Conservation (phyloP, 2,888 invertebrate genomes). For the Netelia melanura region DNA sequence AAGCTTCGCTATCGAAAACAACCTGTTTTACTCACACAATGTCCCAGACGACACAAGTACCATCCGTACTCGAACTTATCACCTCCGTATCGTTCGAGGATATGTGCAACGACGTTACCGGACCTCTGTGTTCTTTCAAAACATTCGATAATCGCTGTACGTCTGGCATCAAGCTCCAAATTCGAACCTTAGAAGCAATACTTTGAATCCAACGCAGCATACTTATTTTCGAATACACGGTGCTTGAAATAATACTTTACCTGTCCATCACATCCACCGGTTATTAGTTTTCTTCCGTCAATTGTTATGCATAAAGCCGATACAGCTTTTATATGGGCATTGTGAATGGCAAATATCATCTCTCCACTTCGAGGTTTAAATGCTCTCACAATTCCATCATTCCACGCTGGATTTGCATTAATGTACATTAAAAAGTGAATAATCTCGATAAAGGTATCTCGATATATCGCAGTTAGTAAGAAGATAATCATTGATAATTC, state of each 20-base stretch:
- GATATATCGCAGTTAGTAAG: background rate
- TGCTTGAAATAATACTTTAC: conserved; percentile 81
- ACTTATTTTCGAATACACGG: conserved; percentile 28
- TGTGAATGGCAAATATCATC: conserved; percentile 92
- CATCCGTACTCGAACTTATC: conserved; percentile 95
- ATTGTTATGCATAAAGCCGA: conserved; percentile 92
- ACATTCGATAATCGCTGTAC: conserved; percentile 90
- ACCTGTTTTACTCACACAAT: conserved; percentile 87
- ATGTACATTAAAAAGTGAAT: background rate
- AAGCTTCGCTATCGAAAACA: background rate
- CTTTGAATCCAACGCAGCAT: background rate
- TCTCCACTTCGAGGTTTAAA: conserved; percentile 94
- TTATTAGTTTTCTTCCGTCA: conserved; percentile 90
- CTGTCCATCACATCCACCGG: conserved; percentile 97
- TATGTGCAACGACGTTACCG: conserved; percentile 93
- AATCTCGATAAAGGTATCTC: background rate
- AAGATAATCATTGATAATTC: background rate
- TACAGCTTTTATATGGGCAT: conserved; percentile 96
- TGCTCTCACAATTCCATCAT: conserved; percentile 92
- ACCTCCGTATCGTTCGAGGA: conserved; percentile 92
- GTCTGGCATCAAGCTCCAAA: conserved; percentile 91
- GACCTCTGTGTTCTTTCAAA: conserved; percentile 96
- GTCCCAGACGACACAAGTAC: conserved; percentile 97
- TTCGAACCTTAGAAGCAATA: conserved; percentile 86
- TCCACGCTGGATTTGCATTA: conserved; percentile 88